Base-by-base conservation (phyloP, 2,888 invertebrate species). In the Macaria liturata region DNA sequence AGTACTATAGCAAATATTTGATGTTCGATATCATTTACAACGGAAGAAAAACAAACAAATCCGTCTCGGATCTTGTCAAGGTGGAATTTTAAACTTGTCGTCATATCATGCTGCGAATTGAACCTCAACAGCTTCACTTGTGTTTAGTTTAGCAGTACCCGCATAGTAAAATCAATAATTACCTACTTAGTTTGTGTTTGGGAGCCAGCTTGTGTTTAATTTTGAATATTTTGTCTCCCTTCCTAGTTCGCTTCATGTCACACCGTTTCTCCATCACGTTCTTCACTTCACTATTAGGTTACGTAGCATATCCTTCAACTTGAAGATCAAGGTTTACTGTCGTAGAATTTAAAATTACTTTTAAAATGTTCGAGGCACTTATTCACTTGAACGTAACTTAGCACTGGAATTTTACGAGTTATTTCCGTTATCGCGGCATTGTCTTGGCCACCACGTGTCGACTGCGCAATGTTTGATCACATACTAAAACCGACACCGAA, bases 141-240 rank as follows among this genome's bases (percentile, higher is more conserved):
- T 4, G 4, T 6, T 37, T 37, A 37, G 34, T 37, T 37, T 37
- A 61, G 8, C 53, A 43, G 39, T 56, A 56, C 57, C 62, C 61
- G 60, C 59, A 62, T 67, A 9, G 30, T 9, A 57, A 51, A 61
- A 51, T 50, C 63, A 66, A 57, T 57, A 66, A 73, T 75, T 79
- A 84, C 84, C 78, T 83, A 91, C 90, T 80, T 78, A 79, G 68
- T 75, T 82, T 89, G 67, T 81, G 80, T 73, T 83, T 89, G 75
- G 82, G 89, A 75, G 85, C 88, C 77, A 89, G 69, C 69, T 86
- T 90, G 77, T 83, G 80, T 78, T 88, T 90, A 69, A 86, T 76
- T 82, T 90, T 91, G 64, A 75, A 77, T 63, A 87, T 83, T 83
- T 83, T 88, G 75, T 86, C 83, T 65, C 74, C 69, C 66, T 83